Percentiles rank a stretch among this genome's conserved stretches.
Conservation (phyloP, 2,113 vertebrate genomes). For the Bostrychus sinensis region DNA sequence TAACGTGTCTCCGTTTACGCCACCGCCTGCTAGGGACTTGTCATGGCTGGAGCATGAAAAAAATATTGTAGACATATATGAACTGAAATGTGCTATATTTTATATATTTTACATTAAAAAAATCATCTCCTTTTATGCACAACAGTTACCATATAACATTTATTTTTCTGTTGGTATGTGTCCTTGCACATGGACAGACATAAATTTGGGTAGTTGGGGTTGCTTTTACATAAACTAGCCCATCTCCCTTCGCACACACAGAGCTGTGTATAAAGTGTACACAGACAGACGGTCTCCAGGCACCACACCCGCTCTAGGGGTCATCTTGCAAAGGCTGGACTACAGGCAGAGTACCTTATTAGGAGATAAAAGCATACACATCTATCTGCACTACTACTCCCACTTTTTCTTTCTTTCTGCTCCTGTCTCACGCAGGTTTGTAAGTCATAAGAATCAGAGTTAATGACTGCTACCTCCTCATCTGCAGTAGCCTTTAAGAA, state of each 20-base stretch:
- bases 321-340: slow-evolving; percentile 61
- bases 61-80: no score
- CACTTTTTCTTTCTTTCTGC: slow-evolving; percentile 20
- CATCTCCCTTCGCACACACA: slow-evolving; percentile 7
- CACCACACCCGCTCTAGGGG: slow-evolving; percentile 67
- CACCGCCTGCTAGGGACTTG: no score
- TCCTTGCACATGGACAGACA: no score
- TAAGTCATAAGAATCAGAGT: slow-evolving; percentile 29
- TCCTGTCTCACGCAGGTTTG: slow-evolving; percentile 12
- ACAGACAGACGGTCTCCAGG: slow-evolving; percentile 67
- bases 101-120: no score
- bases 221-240: neutral
- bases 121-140: neutral
- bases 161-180: no score
- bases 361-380: slow-evolving; percentile 71
- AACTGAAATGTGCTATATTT: no score
- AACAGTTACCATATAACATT: neutral
- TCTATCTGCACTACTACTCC: slow-evolving; percentile 28
- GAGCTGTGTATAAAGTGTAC: slow-evolving; percentile 57
- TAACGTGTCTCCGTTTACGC: no score
- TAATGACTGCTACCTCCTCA: neutral
- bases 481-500: slow-evolving; percentile 13
- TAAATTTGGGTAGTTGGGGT: no score
- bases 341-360: slow-evolving; percentile 76
- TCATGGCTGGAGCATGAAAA: no score